Base-by-base conservation (phyloP, 2,113 vertebrate genomes). In the Melanerpes aurifrons region DNA sequence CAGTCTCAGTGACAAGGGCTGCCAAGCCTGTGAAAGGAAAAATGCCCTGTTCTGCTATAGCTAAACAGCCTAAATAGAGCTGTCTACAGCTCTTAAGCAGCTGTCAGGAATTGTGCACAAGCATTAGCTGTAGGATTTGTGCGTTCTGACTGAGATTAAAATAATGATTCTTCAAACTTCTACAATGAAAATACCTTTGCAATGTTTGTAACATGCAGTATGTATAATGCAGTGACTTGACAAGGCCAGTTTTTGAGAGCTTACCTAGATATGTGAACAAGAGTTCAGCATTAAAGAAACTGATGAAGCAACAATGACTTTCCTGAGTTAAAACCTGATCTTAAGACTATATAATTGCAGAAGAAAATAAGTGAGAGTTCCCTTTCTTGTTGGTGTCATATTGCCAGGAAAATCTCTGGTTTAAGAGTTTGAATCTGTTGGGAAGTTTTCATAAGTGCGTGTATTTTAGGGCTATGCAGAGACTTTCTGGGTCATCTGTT, bases 101-200 rank as follows among this genome's bases (percentile, higher is more conserved):
- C 48, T 66, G 19, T 77, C 75, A 91, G 66, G 77, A 86, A 32
- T 40, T 71, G 22, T 69, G 15, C 10, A 3, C 56, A 72, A 79
- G 66, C 64, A 21, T 64, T 94, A 21, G 14, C 12, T 62, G 17
- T 10, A 66, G 58, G 54, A 66, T 92, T 86, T 84, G 31, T 72
- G 72, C 54, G 22, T 67, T 35, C 45, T 82, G 80, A 70, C 54
- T 66, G 91, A 81, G 54, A 45, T 50, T 2, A 72, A 91, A 88
- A 69, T 94, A 95, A 84, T 37, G 56, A 9, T 50, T 50, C 47
- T 92, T 90, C 84, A 75, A 3, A 31, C 88, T 81, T 94, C 81
- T 81, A 31, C 28, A 19, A 35, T 54, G 53, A 86, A 86, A 90
- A 73, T 76, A 64, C 63, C 69, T 89, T 29, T 87, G 47, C 15